phyloP scores from a whole-genome alignment of 2,888 invertebrate genomes.

The Escarpia spicata region DNA sequence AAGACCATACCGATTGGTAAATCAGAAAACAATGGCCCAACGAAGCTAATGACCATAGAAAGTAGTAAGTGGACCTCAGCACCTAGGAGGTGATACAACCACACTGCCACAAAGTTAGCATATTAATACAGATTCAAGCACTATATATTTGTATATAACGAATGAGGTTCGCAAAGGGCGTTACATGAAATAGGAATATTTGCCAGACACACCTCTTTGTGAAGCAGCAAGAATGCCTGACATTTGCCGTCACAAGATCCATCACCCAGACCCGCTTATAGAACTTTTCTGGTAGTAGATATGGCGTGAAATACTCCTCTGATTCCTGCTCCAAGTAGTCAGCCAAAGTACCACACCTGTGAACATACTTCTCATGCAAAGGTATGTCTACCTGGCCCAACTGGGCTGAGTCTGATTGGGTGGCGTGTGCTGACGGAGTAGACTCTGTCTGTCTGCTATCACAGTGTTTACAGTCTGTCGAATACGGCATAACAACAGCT shows the following conservation, averaged over 20 bases:
- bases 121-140: too few relatives aligned
- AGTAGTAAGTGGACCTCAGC: too few relatives aligned
- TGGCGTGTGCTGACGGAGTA: background rate
- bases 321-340: constrained; percentile 56
- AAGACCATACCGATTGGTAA: too few relatives aligned
- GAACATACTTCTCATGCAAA: background rate
- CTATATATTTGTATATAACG: too few relatives aligned
- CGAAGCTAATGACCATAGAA: too few relatives aligned
- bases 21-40: too few relatives aligned
- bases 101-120: too few relatives aligned
- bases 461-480: background rate
- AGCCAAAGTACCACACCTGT: constrained; percentile 47
- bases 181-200: background rate
- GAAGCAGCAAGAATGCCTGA: constrained; percentile 87
- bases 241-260: constrained; percentile 79
- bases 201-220: constrained; percentile 79
- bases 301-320: constrained; percentile 49
- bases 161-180: background rate
- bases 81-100: too few relatives aligned
- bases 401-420: background rate
- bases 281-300: constrained; percentile 65
- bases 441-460: background rate
- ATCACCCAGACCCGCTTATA: constrained; percentile 79
- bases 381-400: background rate
- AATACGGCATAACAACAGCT: background rate